Evolutionary conservation across 2,797 vertebrate genomes (phyloP).

Genomic region (Cynodonichthys magdalenae): DNA sequence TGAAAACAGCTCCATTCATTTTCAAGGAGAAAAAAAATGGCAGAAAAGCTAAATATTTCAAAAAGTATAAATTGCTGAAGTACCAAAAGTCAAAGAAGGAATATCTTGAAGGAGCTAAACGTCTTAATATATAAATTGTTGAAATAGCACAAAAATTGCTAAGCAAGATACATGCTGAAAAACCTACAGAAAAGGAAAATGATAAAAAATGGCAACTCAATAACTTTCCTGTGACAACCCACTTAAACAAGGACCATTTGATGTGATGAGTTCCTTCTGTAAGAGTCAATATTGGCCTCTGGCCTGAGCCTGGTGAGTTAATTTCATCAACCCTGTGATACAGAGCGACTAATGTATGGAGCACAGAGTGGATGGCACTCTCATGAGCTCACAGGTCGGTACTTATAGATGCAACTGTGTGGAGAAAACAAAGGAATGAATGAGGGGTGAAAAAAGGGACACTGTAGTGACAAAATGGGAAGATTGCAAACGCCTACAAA

Average conservation of each 20-base stretch:
- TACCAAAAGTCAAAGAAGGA: too few species aligned
- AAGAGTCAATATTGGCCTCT: constrained; percentile 34
- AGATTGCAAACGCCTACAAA: not conserved
- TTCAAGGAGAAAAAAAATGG: too few species aligned
- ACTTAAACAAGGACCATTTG: constrained; percentile 43
- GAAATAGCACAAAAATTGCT: constrained; percentile 22
- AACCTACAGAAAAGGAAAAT: constrained; percentile 12
- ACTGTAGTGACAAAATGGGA: not conserved
- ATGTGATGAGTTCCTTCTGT: constrained; percentile 28
- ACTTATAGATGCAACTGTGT: constrained; percentile 35
- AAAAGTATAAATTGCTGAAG: too few species aligned
- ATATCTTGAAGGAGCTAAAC: too few species aligned
- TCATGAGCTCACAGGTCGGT: constrained; percentile 34
- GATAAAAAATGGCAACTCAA: constrained; percentile 46
- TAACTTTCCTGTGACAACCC: constrained; percentile 36
- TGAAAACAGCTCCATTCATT: too few species aligned
- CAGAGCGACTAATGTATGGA: constrained; percentile 51
- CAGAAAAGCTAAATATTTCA: too few species aligned
- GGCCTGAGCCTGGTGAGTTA: constrained; percentile 33
- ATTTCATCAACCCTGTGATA: constrained; percentile 59
- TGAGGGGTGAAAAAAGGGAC: constrained; percentile 13
- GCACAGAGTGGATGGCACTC: constrained; percentile 18
- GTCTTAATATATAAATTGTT: too few species aligned
- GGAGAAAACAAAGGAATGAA: constrained; percentile 6
- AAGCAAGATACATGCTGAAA: not conserved